These are phyloP conservation scores for Forbesichthys agassizii DNA, from an alignment of 2,113 vertebrate species.

Conservation along the genomic window DNA sequence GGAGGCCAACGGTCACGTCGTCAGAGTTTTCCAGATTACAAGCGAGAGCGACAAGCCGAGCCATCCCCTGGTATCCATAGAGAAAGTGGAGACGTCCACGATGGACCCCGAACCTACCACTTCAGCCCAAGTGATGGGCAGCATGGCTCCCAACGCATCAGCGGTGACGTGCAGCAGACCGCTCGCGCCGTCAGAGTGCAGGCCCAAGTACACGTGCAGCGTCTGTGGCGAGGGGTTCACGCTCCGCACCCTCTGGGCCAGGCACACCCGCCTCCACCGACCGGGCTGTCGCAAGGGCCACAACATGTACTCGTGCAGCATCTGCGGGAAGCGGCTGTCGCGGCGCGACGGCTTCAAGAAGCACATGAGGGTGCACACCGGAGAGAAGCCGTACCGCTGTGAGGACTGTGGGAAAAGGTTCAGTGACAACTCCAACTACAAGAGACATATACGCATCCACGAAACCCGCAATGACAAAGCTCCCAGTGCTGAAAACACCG, in stretches of 20 bases:
- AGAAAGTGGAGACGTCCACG: neutral
- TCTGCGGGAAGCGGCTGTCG: slow-evolving; percentile 56
- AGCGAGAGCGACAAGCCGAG: too few species aligned
- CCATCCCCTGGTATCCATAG: neutral
- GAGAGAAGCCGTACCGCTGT: slow-evolving; percentile 57
- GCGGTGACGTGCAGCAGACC: neutral
- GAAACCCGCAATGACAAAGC: neutral
- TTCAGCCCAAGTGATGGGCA: too few species aligned
- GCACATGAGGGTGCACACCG: slow-evolving; percentile 58
- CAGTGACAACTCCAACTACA: slow-evolving; percentile 62
- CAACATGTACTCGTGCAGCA: slow-evolving; percentile 51
- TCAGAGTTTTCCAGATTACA: neutral
- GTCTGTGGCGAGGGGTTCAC: slow-evolving; percentile 42
- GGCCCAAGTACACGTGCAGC: slow-evolving; percentile 38
- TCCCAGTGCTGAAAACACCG: too few species aligned
- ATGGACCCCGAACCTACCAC: too few species aligned
- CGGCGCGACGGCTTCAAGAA: slow-evolving; percentile 56
- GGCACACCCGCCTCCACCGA: slow-evolving; percentile 42
- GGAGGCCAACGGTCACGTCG: neutral
- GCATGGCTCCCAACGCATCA: too few species aligned
- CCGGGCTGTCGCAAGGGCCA: slow-evolving; percentile 11
- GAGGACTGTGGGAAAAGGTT: slow-evolving; percentile 46
- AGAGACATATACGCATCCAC: slow-evolving; percentile 49
- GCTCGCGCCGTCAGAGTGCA: neutral
- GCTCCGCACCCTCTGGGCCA: slow-evolving; percentile 45